Base-by-base conservation (phyloP, 2,797 vertebrate species). In the Phaenicophaeus curvirostris region DNA sequence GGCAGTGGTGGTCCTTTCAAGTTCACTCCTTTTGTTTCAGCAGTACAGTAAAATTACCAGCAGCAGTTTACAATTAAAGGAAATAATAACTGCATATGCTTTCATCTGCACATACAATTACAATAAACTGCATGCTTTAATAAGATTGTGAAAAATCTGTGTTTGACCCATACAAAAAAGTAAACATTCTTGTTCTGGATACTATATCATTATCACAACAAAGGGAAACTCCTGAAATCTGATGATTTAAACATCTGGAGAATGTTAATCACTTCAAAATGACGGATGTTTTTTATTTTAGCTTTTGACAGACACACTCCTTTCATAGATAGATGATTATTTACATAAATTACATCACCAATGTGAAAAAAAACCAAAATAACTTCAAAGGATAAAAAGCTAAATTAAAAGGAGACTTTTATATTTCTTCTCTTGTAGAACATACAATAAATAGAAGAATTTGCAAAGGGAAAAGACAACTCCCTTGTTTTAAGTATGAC, bases 161-260 rank as follows among this genome's bases (percentile, higher is more conserved):
- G 97, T 98, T 97, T 98, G 98, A 98, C 98, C 98, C 97, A 97
- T 96, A 95, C 97, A 97, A 98, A 97, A 98, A 98, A 98, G 98
- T 98, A 98, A 99, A 98, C 98, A 98, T 98, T 98, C 98, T 98
- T 97, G 97, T 97, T 98, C 98, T 98, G 98, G 98, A 98, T 98
- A 98, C 98, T 98, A 98, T 98, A 98, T 98, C 98, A 98, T 98
- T 98, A 98, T 98, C 98, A 98, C 98, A 98, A 98, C 98, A 98
- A 98, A 98, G 98, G 95, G 96, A 98, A 98, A 98, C 98, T 98
- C 98, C 98, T 98, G 98, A 98, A 99, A 99, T 98, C 97, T 85
- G 98, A 99, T 97, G 98, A 98, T 97, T 97, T 97, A 98, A 97
- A 98, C 98, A 98, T 99, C 98, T 98, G 98, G 98, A 98, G 98